Evolutionary conservation across 2,888 invertebrate species (phyloP), one percentile per base, ranked within the genome.

Genomic region (Dromius quadrimaculatus): DNA sequence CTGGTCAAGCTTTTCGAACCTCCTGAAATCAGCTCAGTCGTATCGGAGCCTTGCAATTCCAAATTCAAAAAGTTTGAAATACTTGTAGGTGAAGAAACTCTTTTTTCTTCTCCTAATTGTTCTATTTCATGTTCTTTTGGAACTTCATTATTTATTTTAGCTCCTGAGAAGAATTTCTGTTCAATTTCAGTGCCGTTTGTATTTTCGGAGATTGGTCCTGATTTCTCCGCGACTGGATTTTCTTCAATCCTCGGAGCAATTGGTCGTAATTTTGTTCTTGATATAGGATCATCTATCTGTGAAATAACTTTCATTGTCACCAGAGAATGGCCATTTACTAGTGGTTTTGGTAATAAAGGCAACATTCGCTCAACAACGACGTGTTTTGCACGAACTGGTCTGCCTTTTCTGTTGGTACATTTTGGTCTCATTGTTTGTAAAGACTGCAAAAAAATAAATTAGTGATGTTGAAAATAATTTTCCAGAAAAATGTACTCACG

Each of bases 321-420:
- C 61, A 83, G 81, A 62, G 83, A 81, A 79, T 78, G 86, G 77
- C 80, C 85, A 79, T 77, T 86, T 79, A 78, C 79, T 1, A 77
- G 72, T 45, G 81, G 79, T 75, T 86, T 86, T 0, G 91, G 89
- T 76, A 92, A 85, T 43, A 91, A 80, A 13, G 91, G 90, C 75
- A 93, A 83, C 77, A 91, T 86, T 3, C 93, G 84, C 81, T 92
- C 92, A 15, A 93, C 92, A 0, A 93, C 89, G 2, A 92, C 89
- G 77, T 89, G 89, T 75, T 87, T 86, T 36, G 85, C 75, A 47
- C 83, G 80, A 2, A 82, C 80, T 47, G 82, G 76, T 13, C 84
- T 76, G 3, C 85, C 84, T 71, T 80, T 81, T 34, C 84, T 78
- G 71, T 82, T 82, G 72, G 80, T 81, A 75, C 82, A 84, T 54